Conservation (phyloP, 2,797 vertebrate species). For the Pantherophis vulpinus region DNA sequence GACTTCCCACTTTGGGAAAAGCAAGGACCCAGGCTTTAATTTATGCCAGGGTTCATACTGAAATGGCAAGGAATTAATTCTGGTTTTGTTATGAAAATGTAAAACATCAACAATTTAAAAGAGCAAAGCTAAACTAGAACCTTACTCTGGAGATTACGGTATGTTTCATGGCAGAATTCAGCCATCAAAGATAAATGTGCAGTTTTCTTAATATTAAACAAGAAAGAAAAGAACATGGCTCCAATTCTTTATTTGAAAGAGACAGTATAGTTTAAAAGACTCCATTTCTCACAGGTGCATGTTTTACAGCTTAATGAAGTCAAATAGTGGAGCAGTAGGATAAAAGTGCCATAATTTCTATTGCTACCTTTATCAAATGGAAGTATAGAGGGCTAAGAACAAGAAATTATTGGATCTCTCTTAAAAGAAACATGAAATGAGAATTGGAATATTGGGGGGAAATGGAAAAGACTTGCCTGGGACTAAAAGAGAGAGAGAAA, state of each 20-base stretch:
- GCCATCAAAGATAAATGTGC: neutral
- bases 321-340: neutral
- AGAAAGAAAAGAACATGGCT: neutral
- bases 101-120: neutral
- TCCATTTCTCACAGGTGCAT: neutral
- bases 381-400: neutral
- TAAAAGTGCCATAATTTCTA: neutral
- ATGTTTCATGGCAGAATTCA: neutral
- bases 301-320: neutral
- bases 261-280: neutral
- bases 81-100: neutral
- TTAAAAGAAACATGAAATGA: neutral
- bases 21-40: neutral
- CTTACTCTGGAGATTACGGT: neutral
- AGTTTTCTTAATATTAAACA: neutral
- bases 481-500: neutral
- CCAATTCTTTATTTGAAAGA: neutral
- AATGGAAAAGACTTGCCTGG: neutral
- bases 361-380: neutral
- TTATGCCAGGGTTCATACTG: neutral
- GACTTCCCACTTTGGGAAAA: neutral
- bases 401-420: neutral
- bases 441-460: neutral
- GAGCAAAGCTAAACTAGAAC: neutral
- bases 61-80: neutral